Evolutionary conservation across 2,797 vertebrate species (phyloP), one percentile per base, ranked within the genome.

Genomic region (Eulemur albifrons): DNA sequence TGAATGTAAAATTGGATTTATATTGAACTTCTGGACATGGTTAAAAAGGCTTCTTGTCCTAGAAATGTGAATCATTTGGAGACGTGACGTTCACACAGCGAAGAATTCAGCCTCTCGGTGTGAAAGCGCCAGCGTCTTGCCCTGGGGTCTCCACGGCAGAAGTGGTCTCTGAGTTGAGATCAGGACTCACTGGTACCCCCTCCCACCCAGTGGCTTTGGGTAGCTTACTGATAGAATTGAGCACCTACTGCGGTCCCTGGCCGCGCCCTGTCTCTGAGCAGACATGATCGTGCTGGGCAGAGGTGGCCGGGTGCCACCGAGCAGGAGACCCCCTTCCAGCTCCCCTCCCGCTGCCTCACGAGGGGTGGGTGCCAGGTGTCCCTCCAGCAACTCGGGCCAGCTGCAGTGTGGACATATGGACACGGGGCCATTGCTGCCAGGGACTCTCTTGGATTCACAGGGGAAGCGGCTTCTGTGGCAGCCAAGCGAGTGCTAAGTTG

Each of bases 71-170:
- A 2, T 67, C 88, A 7, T 23, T 15, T 59, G 69, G 30, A 83
- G 86, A 23, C 0, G 11, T 0, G 27, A 45, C 7, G 5, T 17
- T 25, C 17, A 27, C 48, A 8, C 5, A 35, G 18, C 0, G 2
- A 43, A 17, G 9, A 27, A 14, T 45, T 13, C 13, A 25, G 38
- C 4, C 3, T 21, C 12, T 65, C 4, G 43, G 7, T 27, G 12
- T 23, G 20, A 25, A 21, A 57, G 18, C 4, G 2, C 35, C 0
- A 23, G 27, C 32, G 2, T 3, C 6, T 15, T 2, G 1, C 9
- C 23, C 57, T 40, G 8, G 2, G 0, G 0, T n/a, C 63, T 23
- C 40, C 17, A 17, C 0, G 5, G 45, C 0, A 1, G 18, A 2
- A 2, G 2, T 2, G 17, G 7, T 0, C 72, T 76, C 1, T 0